A percentile compares a stretch with the other conserved stretches of the same genome.
Conservation (phyloP, 2,113 vertebrate genomes). For the Ramphastos sulfuratus region DNA sequence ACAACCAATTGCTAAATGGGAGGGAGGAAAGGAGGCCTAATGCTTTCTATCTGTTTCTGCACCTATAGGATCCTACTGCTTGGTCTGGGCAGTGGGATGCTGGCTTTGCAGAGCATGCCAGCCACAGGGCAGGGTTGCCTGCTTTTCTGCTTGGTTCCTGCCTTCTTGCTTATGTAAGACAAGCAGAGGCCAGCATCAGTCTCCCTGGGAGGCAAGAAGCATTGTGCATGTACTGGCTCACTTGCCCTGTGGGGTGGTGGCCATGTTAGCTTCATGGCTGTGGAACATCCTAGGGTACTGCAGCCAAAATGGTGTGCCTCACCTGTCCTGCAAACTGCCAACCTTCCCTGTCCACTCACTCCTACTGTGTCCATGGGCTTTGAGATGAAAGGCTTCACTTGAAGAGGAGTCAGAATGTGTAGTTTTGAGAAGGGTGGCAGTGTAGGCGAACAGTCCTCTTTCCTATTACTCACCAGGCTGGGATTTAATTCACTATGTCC, state of each 20-base stretch:
- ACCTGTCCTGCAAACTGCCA: not conserved
- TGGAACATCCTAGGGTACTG: not conserved
- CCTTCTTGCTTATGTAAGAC: not conserved
- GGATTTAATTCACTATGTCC: not conserved
- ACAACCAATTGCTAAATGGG: not conserved
- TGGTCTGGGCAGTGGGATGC: too few species aligned
- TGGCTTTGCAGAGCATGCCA: not conserved
- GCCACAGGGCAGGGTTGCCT: too few species aligned
- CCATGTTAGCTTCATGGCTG: fast-evolving
- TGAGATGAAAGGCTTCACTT: not conserved
- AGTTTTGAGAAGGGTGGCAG: not conserved
- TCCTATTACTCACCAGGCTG: not conserved
- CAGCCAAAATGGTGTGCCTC: not conserved
- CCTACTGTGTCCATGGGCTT: not conserved
- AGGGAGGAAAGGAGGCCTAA: not conserved
- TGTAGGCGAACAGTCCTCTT: not conserved
- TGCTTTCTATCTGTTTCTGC: not conserved
- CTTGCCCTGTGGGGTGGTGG: not conserved
- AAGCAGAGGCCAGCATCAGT: too few species aligned
- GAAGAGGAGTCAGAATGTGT: not conserved
- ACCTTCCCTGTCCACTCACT: not conserved
- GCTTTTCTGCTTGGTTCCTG: not conserved
- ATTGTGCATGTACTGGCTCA: not conserved
- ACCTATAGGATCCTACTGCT: not conserved
- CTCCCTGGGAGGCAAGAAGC: not conserved